Evolutionary conservation across 2,888 invertebrate genomes (phyloP).

Genomic region (Metellina segmentata): DNA sequence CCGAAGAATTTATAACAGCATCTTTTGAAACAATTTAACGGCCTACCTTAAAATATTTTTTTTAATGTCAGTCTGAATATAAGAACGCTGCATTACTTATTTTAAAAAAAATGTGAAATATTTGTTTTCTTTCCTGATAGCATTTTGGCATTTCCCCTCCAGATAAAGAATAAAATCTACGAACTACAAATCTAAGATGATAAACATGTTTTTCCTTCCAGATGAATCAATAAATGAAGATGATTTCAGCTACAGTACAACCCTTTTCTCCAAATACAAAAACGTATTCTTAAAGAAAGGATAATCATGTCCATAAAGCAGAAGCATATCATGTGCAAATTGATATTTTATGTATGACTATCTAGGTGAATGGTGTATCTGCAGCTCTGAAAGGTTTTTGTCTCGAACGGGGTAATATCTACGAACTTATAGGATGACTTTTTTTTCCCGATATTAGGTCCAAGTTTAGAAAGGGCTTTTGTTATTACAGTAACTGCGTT

Average conservation of each 20-base stretch:
- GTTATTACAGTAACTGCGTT: background rate
- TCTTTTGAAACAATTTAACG: too few relatives aligned
- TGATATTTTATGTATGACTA: background rate
- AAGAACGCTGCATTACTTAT: too few relatives aligned
- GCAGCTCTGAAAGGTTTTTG: background rate
- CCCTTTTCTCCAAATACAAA: background rate
- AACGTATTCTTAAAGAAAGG: background rate
- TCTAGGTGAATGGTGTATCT: background rate
- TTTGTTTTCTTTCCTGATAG: background rate
- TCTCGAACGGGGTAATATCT: background rate
- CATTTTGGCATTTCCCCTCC: background rate
- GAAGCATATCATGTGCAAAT: background rate
- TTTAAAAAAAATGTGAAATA: background rate
- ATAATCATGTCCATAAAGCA: background rate
- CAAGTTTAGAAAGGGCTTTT: background rate
- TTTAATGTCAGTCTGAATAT: too few relatives aligned
- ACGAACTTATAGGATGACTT: background rate
- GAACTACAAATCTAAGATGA: background rate
- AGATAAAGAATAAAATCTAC: background rate
- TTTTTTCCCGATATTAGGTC: background rate
- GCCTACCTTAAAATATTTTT: too few relatives aligned
- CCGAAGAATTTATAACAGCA: too few relatives aligned
- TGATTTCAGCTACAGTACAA: background rate
- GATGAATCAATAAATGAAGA: background rate
- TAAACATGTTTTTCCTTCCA: background rate